Conservation (phyloP, 2,797 vertebrate species). For the Champsocephalus esox region DNA sequence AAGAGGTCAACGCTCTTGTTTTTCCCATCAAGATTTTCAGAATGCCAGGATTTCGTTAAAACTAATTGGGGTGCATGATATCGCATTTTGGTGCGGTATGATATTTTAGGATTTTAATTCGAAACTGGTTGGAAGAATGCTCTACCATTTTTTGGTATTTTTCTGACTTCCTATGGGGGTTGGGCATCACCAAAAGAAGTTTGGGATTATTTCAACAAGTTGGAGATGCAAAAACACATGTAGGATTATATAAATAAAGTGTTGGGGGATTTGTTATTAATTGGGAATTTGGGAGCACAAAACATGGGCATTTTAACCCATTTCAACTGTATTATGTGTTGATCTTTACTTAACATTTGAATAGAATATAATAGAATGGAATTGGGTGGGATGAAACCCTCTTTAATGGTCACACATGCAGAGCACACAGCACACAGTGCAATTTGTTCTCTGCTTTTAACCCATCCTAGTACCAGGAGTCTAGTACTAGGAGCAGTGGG, state of each 20-base stretch:
- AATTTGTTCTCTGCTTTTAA: too few species aligned
- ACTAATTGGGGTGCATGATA: neutral
- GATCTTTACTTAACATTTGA: too few species aligned
- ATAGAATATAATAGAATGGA: too few species aligned
- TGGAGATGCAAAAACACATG: neutral
- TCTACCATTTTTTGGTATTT: too few species aligned
- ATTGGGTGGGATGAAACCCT: too few species aligned
- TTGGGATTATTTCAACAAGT: neutral
- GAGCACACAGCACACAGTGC: too few species aligned
- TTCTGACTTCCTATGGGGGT: too few species aligned
- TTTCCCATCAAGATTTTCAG: neutral
- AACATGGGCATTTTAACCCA: neutral
- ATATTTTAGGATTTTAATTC: neutral
- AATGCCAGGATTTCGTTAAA: neutral
- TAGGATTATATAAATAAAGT: neutral
- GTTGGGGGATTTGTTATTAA: neutral
- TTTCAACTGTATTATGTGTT: too few species aligned
- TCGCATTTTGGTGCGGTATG: neutral
- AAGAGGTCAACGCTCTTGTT: neutral
- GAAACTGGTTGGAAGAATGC: neutral
- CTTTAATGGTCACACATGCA: too few species aligned
- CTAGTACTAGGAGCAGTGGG: too few species aligned
- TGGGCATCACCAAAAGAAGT: neutral
- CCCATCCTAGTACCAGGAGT: too few species aligned
- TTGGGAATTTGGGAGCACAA: neutral